Base-by-base conservation (phyloP, 1,140 invertebrate species). In the Heliconius hermathena region DNA sequence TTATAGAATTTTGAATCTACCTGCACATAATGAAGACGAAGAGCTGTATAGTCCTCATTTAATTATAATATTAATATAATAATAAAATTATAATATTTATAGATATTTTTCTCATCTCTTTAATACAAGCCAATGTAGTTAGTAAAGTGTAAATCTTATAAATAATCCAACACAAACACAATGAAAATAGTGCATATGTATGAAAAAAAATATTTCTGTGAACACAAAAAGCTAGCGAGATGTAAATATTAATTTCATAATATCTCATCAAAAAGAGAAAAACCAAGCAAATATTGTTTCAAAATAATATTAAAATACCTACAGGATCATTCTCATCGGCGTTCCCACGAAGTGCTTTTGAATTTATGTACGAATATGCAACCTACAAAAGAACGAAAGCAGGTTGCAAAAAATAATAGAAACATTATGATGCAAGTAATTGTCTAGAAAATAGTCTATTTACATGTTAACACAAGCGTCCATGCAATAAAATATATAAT, bases 291-390 rank as follows among this genome's bases (percentile, higher is more conserved):
- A 66, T 29, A 73, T 60, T 52, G 71, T 52, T 73, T 18, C 5
- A 41, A 38, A 72, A 36, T 38, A 72, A 72, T 38, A 87, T 90
- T 86, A 76, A 78, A 92, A 95, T 96, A 96, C 95, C 94, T 96
- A 96, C 95, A 90, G 95, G 95, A 81, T 95, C 95, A 81, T 87
- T 90, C 89, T 96, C 95, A 90, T 86, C 84, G 89, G 87, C 81
- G 86, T 89, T 88, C 87, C 89, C 87, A 81, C 91, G 91, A 60
- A 93, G 85, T 88, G 89, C 88, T 88, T 90, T 86, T 77, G 88
- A 88, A 90, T 91, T 91, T 90, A 93, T 91, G 92, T 94, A 93
- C 86, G 87, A 89, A 93, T 91, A 94, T 95, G 93, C 88, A 92
- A 91, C 93, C 93, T 94, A 94, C 84, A 93, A 94, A 93, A 93